phyloP scores from a whole-genome alignment of 2,888 invertebrate genomes.

The Escarpia spicata region DNA sequence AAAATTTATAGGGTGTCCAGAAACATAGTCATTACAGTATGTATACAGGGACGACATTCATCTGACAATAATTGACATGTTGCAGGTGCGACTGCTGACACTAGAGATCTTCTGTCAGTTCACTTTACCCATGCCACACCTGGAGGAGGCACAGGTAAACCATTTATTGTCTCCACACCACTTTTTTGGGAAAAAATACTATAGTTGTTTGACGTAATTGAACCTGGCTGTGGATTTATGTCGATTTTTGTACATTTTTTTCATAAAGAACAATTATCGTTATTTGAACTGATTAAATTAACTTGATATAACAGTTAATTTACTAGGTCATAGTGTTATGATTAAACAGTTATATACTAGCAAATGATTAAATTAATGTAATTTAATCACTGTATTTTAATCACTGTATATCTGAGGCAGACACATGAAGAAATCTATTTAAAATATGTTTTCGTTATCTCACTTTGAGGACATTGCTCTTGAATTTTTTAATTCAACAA shows the following conservation, averaged over 20 bases:
- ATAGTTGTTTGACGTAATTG: background rate
- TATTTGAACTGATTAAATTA: background rate
- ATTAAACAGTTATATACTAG: background rate
- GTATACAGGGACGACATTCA: background rate
- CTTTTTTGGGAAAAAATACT: background rate
- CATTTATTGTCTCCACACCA: background rate
- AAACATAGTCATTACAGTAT: background rate
- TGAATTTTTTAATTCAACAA: too few relatives aligned
- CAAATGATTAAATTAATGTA: background rate
- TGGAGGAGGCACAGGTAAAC: background rate
- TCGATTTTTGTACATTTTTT: background rate
- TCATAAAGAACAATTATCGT: background rate
- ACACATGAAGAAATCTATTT: background rate
- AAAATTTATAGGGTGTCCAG: too few relatives aligned
- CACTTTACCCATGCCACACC: constrained; percentile 22
- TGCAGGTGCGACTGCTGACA: constrained; percentile 75
- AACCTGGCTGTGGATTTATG: background rate
- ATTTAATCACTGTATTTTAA: too few relatives aligned
- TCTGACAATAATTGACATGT: background rate
- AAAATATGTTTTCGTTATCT: background rate
- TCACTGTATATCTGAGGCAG: background rate
- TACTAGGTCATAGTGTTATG: background rate
- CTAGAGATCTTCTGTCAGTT: constrained; percentile 80
- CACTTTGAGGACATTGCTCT: background rate
- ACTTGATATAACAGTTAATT: background rate